Evolutionary conservation across 1,140 invertebrate genomes (phyloP).

Genomic region (Coelopa frigida): DNA sequence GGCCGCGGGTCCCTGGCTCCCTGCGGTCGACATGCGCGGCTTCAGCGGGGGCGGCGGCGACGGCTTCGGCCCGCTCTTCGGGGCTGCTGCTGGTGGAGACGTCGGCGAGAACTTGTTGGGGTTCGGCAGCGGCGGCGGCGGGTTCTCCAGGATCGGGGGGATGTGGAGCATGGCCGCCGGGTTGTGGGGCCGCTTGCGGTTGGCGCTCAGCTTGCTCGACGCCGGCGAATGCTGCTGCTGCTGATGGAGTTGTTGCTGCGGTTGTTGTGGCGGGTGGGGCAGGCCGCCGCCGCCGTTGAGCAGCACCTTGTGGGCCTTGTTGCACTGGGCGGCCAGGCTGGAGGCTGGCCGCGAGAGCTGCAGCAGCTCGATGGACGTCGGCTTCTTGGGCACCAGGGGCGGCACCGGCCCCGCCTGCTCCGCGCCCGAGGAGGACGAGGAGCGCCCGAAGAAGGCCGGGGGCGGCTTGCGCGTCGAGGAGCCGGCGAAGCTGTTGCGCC

Average conservation of each 20-base stretch:
- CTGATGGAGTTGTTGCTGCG: neutral
- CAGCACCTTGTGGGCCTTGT: slow-evolving; percentile 3
- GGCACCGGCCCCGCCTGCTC: slow-evolving; percentile 18
- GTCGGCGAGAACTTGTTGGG: slow-evolving; percentile 1
- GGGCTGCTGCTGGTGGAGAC: slow-evolving; percentile 6
- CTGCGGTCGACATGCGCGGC: no score
- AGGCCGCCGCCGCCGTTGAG: slow-evolving; percentile 3
- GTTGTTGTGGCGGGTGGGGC: slow-evolving; percentile 6
- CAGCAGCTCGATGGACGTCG: slow-evolving; percentile 24
- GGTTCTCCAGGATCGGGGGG: slow-evolving; percentile 31
- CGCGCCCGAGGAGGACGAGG: slow-evolving; percentile 7
- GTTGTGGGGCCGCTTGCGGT: slow-evolving; percentile 38
- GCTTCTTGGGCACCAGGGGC: slow-evolving; percentile 39
- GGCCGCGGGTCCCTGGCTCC: no score
- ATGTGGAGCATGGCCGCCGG: slow-evolving; percentile 15
- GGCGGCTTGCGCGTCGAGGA: slow-evolving; percentile 29
- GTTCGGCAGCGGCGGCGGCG: slow-evolving; percentile 10
- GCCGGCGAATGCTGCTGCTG: neutral
- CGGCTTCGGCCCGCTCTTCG: slow-evolving; percentile 3
- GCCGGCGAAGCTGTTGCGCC: slow-evolving; percentile 43
- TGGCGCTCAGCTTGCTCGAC: slow-evolving; percentile 10
- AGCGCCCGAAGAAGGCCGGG: slow-evolving; percentile 10
- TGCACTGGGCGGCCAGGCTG: neutral
- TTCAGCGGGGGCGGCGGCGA: slow-evolving; percentile 18
- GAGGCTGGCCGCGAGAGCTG: slow-evolving; percentile 22